Base-by-base conservation (phyloP, 2,888 invertebrate species). In the Apoda limacodes region DNA sequence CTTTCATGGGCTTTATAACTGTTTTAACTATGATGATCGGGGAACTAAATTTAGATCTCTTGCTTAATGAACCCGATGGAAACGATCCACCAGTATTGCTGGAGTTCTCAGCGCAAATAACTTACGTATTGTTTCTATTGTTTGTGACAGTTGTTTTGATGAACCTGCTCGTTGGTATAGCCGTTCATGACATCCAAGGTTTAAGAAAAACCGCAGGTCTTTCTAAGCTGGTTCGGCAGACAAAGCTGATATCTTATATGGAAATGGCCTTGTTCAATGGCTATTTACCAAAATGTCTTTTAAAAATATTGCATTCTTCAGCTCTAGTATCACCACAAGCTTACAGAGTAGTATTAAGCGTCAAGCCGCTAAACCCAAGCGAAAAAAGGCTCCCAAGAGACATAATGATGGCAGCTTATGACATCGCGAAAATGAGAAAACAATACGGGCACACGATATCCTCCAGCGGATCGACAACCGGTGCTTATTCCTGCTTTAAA, bases 11-110 rank as follows among this genome's bases (percentile, higher is more conserved):
- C 5, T 85, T 93, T 39, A 91, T 93, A 35, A 90, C 92, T 2
- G 91, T 93, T 3, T 62, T 93, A 35, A 92, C 92, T 1, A 93
- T 93, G 92, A 93, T 93, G 92, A 92, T 92, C 5, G 93, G 93
- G 1, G 93, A 93, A 61, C 72, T 92, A 46, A 90, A 90, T 57
- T 81, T 93, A 38, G 90, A 90, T 55, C 78, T 91, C 32, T 63
- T 91, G 25, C 83, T 91, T 26, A 88, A 89, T 47, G 88, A 90
- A 53, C 85, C 86, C n/a, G 88, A 88, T 49, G 89, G 88, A 4
- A 88, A 88, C 50, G 88, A 88, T 70, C 88, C 88, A 1, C 89
- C 89, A 1, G 88, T 90, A 42, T 66, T 91, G 13, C 67, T 92
- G 20, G 90, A 90, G 61, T 87, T 92, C 34, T 92, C 90, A 39